Evolutionary conservation across 2,888 invertebrate species (phyloP).

Genomic region (Ellobium chinense): DNA sequence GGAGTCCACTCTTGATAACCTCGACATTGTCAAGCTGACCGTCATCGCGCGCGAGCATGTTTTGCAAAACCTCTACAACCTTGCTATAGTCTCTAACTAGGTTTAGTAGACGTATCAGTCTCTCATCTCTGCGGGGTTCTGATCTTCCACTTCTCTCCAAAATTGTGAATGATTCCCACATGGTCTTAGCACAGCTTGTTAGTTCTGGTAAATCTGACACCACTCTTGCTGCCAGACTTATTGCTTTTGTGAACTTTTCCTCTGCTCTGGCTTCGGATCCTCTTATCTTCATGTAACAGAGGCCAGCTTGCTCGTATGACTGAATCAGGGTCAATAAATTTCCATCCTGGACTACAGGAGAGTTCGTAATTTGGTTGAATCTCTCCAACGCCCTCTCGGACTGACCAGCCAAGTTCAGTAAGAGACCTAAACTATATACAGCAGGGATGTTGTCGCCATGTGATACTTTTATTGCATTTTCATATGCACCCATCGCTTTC

Average conservation of each 20-base stretch:
- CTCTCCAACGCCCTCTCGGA: neutral
- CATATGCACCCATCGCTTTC: neutral
- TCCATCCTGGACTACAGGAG: neutral
- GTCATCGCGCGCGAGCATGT: neutral
- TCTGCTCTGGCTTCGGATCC: neutral
- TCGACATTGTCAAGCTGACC: neutral
- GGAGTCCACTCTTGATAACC: neutral
- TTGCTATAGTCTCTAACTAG: neutral
- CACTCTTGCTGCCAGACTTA: neutral
- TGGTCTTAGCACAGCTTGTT: neutral
- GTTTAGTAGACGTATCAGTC: neutral
- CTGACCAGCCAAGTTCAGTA: neutral
- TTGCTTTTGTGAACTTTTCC: neutral
- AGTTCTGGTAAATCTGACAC: neutral
- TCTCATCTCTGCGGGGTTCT: neutral
- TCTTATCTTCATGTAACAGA: neutral
- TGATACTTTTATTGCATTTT: neutral
- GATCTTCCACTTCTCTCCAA: neutral
- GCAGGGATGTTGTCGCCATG: neutral
- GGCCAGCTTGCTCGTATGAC: conserved; percentile 1
- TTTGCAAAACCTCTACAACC: conserved; percentile 2
- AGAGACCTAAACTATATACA: neutral
- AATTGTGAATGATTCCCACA: neutral
- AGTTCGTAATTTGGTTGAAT: conserved; percentile 2
- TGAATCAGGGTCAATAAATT: neutral